These are phyloP conservation scores for Mya arenaria DNA, from an alignment of 1,140 invertebrate genomes.

Conservation along the genomic window DNA sequence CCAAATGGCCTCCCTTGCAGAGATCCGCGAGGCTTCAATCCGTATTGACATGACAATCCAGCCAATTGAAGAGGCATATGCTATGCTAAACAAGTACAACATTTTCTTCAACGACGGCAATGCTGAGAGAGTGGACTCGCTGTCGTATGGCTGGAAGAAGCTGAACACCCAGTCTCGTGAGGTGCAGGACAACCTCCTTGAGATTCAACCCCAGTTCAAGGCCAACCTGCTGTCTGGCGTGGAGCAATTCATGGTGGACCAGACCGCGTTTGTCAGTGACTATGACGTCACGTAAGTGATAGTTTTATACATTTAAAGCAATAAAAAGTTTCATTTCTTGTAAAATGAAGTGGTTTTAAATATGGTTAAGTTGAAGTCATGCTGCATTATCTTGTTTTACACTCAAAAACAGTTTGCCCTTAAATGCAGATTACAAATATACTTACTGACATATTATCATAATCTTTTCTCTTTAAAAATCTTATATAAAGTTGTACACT, in stretches of 20 bases:
- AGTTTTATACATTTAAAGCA: not conserved
- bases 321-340: not conserved
- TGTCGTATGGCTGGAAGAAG: conserved; percentile 94
- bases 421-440: too few species aligned
- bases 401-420: too few species aligned
- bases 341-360: not conserved
- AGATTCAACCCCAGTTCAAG: conserved; percentile 81
- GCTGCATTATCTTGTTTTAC: too few species aligned
- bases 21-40: conserved; percentile 96
- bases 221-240: conserved; percentile 78
- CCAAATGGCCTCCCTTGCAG: conserved; percentile 95
- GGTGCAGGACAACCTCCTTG: conserved; percentile 79
- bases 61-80: conserved; percentile 97
- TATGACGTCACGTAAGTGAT: conserved; percentile 78
- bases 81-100: conserved; percentile 93
- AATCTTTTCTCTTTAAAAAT: too few species aligned
- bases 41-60: conserved; percentile 96
- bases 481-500: too few species aligned
- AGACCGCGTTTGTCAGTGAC: conserved; percentile 73
- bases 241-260: conserved; percentile 75
- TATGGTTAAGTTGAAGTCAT: too few species aligned
- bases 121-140: conserved; percentile 94
- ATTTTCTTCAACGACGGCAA: conserved; percentile 94
- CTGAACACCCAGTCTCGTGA: conserved; percentile 84
- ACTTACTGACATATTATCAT: too few species aligned